phyloP scores from a whole-genome alignment of 2,797 vertebrate genomes.

The Sebastiscus albofasciatus region DNA sequence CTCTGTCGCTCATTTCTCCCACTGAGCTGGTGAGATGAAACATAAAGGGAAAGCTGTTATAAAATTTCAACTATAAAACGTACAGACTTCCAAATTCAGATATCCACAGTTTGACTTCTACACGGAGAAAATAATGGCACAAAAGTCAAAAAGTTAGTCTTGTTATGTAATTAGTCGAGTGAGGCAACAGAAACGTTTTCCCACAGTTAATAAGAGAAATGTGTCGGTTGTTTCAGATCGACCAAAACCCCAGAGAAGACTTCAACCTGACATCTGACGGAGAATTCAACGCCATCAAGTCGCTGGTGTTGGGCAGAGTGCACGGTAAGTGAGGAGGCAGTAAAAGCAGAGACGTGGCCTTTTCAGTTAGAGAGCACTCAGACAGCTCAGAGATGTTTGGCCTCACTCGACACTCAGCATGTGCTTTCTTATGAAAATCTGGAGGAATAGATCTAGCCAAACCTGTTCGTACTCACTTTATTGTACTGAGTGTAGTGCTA shows the following conservation, averaged over 20 bases:
- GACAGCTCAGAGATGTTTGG: neutral
- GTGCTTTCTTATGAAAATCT: neutral
- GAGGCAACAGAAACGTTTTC: neutral
- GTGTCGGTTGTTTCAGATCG: conserved; percentile 1
- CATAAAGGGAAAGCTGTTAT: neutral
- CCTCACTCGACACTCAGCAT: neutral
- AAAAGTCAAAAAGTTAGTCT: neutral
- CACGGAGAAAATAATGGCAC: neutral
- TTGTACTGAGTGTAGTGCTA: neutral
- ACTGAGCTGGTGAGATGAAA: conserved; percentile 20
- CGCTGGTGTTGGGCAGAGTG: conserved; percentile 18
- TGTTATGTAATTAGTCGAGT: neutral
- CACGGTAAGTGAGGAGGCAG: conserved; percentile 64
- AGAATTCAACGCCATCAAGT: conserved; percentile 83
- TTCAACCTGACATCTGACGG: conserved; percentile 44
- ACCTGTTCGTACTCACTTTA: neutral
- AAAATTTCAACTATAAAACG: neutral
- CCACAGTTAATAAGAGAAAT: neutral
- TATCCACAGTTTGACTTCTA: neutral
- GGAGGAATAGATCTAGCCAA: neutral
- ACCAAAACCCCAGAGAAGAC: conserved; percentile 15
- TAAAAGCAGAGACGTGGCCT: neutral
- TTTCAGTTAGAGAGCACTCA: conserved; percentile 16
- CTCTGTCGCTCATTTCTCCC: neutral
- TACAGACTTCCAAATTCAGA: neutral